Evolutionary conservation across 1,140 invertebrate genomes (phyloP).

Genomic region (Mya arenaria): DNA sequence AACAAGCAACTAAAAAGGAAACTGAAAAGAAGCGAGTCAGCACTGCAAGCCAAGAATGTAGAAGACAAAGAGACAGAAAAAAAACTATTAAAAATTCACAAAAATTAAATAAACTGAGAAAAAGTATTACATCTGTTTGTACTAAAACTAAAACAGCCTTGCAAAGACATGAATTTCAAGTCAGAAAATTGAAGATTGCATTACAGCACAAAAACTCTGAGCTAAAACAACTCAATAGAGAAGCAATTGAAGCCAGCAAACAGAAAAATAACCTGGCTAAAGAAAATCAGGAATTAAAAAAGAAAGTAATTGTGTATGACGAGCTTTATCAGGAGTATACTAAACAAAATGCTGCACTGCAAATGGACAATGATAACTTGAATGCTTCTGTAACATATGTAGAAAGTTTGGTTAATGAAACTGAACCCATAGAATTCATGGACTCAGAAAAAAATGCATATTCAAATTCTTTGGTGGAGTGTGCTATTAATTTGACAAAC

Average conservation of each 20-base stretch:
- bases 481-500: constrained; percentile 13
- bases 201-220: not conserved
- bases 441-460: not conserved
- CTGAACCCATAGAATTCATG: not conserved
- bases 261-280: not conserved
- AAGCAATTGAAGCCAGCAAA: not conserved
- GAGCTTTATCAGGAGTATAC: not conserved
- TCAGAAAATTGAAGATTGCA: constrained; percentile 11
- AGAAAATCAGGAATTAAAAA: not conserved
- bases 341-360: not conserved
- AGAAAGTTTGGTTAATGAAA: not conserved
- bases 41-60: not conserved
- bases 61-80: not conserved
- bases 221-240: not conserved
- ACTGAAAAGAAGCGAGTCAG: not conserved
- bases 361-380: not conserved
- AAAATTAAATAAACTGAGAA: not conserved
- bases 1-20: constrained; percentile 28
- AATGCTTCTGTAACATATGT: not conserved
- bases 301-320: no score
- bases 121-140: not conserved
- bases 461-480: constrained; percentile 5
- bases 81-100: no score
- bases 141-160: not conserved
- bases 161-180: not conserved